phyloP scores from a whole-genome alignment of 1,140 invertebrate species.

The Oryzaephilus surinamensis region DNA sequence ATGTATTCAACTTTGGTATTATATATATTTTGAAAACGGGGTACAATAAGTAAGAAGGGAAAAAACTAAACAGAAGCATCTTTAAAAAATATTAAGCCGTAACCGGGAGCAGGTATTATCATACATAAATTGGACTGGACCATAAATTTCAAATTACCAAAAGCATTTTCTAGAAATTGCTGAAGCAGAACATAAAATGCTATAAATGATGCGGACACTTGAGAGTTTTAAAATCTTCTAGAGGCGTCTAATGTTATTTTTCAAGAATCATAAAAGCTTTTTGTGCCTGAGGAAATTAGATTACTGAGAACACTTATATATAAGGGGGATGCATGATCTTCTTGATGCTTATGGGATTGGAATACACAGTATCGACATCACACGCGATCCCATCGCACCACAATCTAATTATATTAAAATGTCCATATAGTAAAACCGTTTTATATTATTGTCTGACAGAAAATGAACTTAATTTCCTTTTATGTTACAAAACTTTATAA shows the following conservation, averaged over 20 bases:
- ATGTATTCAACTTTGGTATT: too few relatives aligned
- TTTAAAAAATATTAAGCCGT: too few relatives aligned
- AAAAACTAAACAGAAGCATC: too few relatives aligned
- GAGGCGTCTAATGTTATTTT: slow-evolving; percentile 14
- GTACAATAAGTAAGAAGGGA: too few relatives aligned
- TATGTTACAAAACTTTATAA: too few relatives aligned
- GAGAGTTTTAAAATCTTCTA: slow-evolving; percentile 19
- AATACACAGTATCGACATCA: slow-evolving; percentile 8
- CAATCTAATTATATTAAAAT: too few relatives aligned
- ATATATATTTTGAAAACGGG: too few relatives aligned
- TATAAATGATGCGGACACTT: slow-evolving; percentile 21
- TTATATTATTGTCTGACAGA: too few relatives aligned
- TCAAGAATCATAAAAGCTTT: slow-evolving; percentile 17
- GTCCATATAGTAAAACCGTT: too few relatives aligned
- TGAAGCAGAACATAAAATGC: slow-evolving; percentile 16
- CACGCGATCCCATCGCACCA: slow-evolving; percentile 3
- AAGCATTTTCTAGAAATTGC: slow-evolving; percentile 16
- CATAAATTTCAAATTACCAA: slow-evolving; percentile 21
- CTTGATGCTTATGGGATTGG: slow-evolving; percentile 1
- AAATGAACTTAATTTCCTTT: too few relatives aligned
- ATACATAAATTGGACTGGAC: slow-evolving; percentile 15
- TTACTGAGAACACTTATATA: slow-evolving; percentile 11
- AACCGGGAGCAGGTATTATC: slow-evolving; percentile 10
- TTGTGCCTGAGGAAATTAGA: slow-evolving; percentile 17
- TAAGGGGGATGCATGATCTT: slow-evolving; percentile 2